Evolutionary conservation across 2,888 invertebrate genomes (phyloP).

Genomic region (Epinotia demarniana): DNA sequence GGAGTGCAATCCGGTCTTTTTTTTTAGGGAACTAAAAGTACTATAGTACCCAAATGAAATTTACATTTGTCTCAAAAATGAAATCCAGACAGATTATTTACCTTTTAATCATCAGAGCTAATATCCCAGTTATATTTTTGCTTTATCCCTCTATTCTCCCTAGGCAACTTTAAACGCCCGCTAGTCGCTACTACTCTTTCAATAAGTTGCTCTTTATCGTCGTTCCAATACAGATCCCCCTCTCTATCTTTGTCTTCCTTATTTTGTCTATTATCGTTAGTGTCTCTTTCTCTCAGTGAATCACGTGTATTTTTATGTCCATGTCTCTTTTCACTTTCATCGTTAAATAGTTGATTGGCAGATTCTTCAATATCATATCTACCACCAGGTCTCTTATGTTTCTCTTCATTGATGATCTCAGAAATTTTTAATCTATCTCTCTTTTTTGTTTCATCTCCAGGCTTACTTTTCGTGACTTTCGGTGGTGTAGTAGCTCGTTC

Average conservation of each 20-base stretch:
- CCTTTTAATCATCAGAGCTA: not conserved
- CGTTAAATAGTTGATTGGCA: not conserved
- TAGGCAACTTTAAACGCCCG: slow-evolving; percentile 50
- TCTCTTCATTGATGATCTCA: too few species aligned
- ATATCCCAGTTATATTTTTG: not conserved
- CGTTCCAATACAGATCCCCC: not conserved
- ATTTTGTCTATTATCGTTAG: not conserved
- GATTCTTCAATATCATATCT: too few species aligned
- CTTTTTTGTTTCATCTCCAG: slow-evolving; percentile 21
- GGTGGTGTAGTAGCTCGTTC: not conserved
- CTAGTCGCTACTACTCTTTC: slow-evolving; percentile 49
- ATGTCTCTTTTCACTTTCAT: not conserved
- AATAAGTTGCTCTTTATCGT: slow-evolving; percentile 18
- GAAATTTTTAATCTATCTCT: not conserved
- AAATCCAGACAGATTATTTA: not conserved
- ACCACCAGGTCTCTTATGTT: too few species aligned
- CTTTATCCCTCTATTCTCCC: not conserved
- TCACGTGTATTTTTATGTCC: not conserved
- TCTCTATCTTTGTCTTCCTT: not conserved
- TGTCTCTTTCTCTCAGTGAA: not conserved
- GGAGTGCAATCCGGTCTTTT: too few species aligned
- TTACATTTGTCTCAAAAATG: too few species aligned
- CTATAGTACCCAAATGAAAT: too few species aligned
- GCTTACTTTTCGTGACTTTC: not conserved
- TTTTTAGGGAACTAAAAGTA: too few species aligned